Evolutionary conservation across 2,888 invertebrate species (phyloP), one percentile per base, ranked within the genome.

Genomic region (Eugnorisma glareosa): DNA sequence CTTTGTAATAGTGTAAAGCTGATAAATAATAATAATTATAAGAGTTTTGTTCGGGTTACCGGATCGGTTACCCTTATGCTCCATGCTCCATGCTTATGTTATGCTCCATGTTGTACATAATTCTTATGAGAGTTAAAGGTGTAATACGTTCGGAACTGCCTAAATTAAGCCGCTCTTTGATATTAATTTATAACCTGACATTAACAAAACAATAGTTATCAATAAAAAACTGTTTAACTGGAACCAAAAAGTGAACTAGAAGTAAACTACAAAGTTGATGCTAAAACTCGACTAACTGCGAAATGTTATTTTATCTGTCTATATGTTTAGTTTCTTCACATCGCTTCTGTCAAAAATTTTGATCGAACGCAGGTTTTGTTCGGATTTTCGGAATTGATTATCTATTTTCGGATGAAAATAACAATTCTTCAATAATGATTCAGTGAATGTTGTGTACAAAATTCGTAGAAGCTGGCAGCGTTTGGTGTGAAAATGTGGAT

Each of bases 401-500:
- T 86, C 88, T 90, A 87, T 89, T 86, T 83, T 84, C 72, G 79
- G 73, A 88, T 83, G 82, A 86, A 88, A 90, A 88, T 84, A 89
- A 89, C 86, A 90, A 81, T 84, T 81, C 37, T 54, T 77, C 63
- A 85, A 89, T 81, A 77, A 91, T 89, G 91, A 86, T 87, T 86
- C 83, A 89, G 82, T 86, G 79, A 82, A 81, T 81, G 67, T 73
- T 86, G 78, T 67, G 74, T n/a, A 66, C 31, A 63, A 72, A 73
- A 77, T 48, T 75, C 57, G 75, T 80, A 68, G 61, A 79, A 79
- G 78, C 77, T 74, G 77, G 79, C 76, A 73, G 77, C 63, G 78
- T 73, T 70, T 63, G 80, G 81, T 81, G 74, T 72, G 67, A 94
- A 94, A 93, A 98, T 98, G 98, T 98, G 98, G 98, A 97, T 97